Percentiles rank a stretch among this genome's conserved stretches.
Evolutionary conservation across 2,113 vertebrate species (phyloP).

Genomic region (Microcebus lehilahytsara): DNA sequence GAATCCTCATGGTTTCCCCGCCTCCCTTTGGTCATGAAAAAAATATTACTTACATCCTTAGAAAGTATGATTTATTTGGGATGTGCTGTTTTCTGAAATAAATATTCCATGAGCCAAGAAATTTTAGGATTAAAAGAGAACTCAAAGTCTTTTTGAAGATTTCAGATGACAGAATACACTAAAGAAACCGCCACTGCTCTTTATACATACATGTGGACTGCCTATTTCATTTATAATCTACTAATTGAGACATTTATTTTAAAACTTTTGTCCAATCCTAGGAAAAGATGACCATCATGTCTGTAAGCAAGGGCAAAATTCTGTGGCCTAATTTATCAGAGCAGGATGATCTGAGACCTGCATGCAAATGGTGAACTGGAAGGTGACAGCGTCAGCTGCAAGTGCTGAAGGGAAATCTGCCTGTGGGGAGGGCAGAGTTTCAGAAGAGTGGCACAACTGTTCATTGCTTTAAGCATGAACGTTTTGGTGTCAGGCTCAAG

Average conservation of each 20-base stretch:
- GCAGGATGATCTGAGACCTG: background rate
- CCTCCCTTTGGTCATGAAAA: background rate
- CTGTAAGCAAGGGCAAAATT: background rate
- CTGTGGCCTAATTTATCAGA: background rate
- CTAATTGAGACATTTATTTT: slow-evolving; percentile 3
- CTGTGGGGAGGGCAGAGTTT: background rate
- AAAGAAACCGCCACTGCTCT: background rate
- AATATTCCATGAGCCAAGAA: background rate
- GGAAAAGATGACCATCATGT: background rate
- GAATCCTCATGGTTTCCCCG: background rate
- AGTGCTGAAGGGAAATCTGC: background rate
- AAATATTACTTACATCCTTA: background rate
- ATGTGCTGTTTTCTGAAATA: background rate
- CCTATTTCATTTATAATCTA: background rate
- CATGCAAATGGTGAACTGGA: background rate
- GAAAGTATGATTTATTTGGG: background rate
- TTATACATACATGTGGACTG: background rate
- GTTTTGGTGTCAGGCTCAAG: background rate
- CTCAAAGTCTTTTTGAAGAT: background rate
- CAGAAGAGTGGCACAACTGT: background rate
- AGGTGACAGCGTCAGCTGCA: background rate
- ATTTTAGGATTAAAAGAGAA: slow-evolving; percentile 42
- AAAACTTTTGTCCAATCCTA: background rate
- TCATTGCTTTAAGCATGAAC: background rate
- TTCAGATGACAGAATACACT: background rate